Base-by-base conservation (phyloP, 92 coral and sea anemone species). In the Phenganax marumi region DNA sequence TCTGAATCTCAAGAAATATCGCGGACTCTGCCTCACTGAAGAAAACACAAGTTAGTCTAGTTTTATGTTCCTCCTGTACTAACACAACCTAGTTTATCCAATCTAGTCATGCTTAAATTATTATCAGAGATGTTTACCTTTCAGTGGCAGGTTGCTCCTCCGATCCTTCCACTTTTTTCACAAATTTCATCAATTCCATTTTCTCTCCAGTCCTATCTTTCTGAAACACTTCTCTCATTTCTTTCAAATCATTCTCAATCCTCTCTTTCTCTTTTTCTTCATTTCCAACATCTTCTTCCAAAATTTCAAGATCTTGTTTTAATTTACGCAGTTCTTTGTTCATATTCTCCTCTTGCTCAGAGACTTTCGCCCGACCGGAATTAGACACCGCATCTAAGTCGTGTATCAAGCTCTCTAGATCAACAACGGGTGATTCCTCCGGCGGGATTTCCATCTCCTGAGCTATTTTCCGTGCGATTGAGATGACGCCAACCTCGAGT, bases 221-320 rank as follows among this genome's bases (percentile, higher is more conserved):
- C 48, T 92, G 82, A 83, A 92, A 94, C 82, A 84, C 87, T 23
- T 74, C 87, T 81, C 89, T 90, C 77, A 96, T n/a, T 48, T 96
- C 92, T 73, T 89, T 91, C 49, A 89, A 86, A 23, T 96, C 97
- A 9, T 85, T 84, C 62, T 96, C 97, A 49, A 93, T 82, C 43
- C 88, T 86, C 63, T 96, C 97, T 54, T 92, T 91, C 10, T 92
- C 89, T 62, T 89, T 92, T 49, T 89, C 90, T 11, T 96, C 99
- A 9, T 89, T 97, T 47, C 91, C 74, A 57, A 86, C 84, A 74
- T 87, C 89, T 17, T 63, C 73, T 19, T 78, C 83, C 73, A 78
- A 63, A 48, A 17, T n/a, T 21, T 78, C 51, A 11, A 47, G 57
- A 62, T 14, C 63, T 8, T 51, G 25, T 19, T 19, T 50, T 19